Base-by-base conservation (phyloP, 2,888 invertebrate genomes). In the Ophion slaviceki region DNA sequence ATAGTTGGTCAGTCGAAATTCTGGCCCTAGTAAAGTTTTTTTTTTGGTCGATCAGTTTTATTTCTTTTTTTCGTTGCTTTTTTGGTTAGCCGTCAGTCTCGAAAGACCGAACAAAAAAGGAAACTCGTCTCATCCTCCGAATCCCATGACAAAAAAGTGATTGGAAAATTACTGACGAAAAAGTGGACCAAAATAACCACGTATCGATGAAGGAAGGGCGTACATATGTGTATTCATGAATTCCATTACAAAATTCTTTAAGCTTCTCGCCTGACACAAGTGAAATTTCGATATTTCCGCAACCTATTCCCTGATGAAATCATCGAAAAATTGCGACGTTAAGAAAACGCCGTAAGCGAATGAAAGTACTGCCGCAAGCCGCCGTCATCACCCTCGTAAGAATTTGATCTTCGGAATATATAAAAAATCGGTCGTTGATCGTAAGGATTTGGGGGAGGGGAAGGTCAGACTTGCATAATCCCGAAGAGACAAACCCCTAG, bases 11-110 rank as follows among this genome's bases (percentile, higher is more conserved):
- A 64, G 75, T 76, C 53, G 24, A 28, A 62, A 20, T 53, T 67
- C 75, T 47, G 7, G 45, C n/a, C 32, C 47, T 47, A 17, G 47
- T 62, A 5, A 47, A 14, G 68, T 47, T 47, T 47, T 47, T n/a
- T n/a, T 76, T 70, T 75, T 20, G 17, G 17, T 8, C 61, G 57
- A 71, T 77, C 79, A 62, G 80, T 79, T 62, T 78, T 45, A 14
- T 45, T 47, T 6, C n/a, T 53, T 71, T 83, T 59, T 70, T 66
- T 40, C 1, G 40, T 32, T 61, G 45, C 45, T 83, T 79, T 79
- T 40, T 83, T 83, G 83, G 83, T 83, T 83, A 83, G 83, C 68
- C 47, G 62, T 81, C 80, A 79, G 47, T 66, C 66, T 59, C 72
- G 78, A 47, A 72, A 72, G 66, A 72, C 61, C 59, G 57, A 45